phyloP scores from a whole-genome alignment of 2,797 vertebrate genomes.

The Gastrophryne carolinensis region DNA sequence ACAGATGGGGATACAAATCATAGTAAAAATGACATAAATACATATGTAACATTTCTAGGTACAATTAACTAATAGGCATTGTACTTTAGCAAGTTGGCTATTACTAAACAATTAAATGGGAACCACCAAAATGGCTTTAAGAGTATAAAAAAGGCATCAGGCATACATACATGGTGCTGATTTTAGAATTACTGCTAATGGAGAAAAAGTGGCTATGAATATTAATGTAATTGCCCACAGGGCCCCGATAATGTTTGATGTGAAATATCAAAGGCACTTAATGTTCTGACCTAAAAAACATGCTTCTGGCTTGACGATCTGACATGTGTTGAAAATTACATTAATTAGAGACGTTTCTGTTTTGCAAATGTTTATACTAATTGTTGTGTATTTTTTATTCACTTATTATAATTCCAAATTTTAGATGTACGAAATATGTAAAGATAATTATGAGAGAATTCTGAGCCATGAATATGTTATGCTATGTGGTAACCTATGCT shows the following conservation, averaged over 20 bases:
- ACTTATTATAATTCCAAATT: too few species aligned
- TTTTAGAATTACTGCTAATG: neutral
- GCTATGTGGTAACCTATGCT: too few species aligned
- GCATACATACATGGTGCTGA: neutral
- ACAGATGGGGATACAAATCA: too few species aligned
- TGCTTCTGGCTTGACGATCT: conserved; percentile 9
- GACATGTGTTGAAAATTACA: conserved; percentile 14
- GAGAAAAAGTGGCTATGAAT: neutral
- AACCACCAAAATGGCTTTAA: too few species aligned
- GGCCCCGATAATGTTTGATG: conserved; percentile 15
- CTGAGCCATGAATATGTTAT: too few species aligned
- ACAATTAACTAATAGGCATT: too few species aligned
- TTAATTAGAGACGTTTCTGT: conserved; percentile 28
- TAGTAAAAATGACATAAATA: too few species aligned
- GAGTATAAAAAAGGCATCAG: neutral
- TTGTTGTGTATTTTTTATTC: neutral
- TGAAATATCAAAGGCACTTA: conserved; percentile 29
- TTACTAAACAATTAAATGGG: neutral
- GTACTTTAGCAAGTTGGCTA: neutral
- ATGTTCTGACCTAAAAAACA: conserved; percentile 8
- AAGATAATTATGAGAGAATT: too few species aligned
- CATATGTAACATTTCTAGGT: too few species aligned
- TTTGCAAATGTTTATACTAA: conserved; percentile 4
- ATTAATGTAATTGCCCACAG: neutral
- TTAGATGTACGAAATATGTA: neutral